A percentile compares a stretch with the other conserved stretches of the same genome.
Conservation (phyloP, 2,797 vertebrate species). For the Octomys mimax region DNA sequence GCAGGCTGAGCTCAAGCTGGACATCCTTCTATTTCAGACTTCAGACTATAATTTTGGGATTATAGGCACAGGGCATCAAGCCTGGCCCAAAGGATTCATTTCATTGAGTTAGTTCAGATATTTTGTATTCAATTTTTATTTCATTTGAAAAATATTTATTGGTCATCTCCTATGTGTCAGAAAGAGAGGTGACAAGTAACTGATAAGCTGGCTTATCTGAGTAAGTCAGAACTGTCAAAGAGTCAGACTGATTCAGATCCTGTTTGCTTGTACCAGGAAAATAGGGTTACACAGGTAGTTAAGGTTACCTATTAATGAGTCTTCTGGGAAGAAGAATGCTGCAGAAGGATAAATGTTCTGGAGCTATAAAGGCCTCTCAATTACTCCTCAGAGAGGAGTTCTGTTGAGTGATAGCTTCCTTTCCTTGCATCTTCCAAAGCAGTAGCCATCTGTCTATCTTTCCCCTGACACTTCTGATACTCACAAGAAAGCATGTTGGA, state of each 20-base stretch:
- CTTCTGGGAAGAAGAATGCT: background rate
- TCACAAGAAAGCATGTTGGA: background rate
- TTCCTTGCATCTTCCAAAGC: background rate
- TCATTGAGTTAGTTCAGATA: background rate
- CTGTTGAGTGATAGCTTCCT: background rate
- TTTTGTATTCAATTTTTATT: background rate
- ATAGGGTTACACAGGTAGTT: background rate
- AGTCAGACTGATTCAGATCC: background rate
- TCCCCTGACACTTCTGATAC: background rate
- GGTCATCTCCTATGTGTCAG: background rate
- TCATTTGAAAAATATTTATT: constrained; percentile 27
- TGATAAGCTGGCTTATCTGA: background rate
- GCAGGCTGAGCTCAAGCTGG: background rate
- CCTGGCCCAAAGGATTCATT: background rate
- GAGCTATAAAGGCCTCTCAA: background rate
- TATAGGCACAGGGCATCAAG: background rate
- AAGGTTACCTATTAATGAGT: background rate
- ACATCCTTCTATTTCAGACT: background rate
- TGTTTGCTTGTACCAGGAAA: background rate
- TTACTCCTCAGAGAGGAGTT: background rate
- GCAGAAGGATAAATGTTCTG: background rate
- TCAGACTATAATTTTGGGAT: background rate
- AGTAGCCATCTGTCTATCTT: background rate
- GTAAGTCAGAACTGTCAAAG: background rate
- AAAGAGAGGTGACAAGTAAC: background rate